Evolutionary conservation across 2,797 vertebrate genomes (phyloP), one percentile per base, ranked within the genome.

Genomic region (Tapera naevia): DNA sequence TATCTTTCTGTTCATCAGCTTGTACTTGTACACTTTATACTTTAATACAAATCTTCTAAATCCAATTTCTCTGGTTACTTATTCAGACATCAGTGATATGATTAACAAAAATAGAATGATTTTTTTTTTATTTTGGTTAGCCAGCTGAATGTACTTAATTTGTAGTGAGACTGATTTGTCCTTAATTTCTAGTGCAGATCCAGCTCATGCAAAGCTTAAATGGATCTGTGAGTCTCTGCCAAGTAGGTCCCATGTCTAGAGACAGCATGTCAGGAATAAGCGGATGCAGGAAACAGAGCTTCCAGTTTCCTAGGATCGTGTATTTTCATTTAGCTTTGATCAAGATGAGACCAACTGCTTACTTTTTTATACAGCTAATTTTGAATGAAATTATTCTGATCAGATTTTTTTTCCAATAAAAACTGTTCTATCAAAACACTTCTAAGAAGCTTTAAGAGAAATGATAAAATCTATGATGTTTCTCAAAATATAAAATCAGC

Each of bases 41-140:
- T 92, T 96, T 95, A 94, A 93, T 93, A 88, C 5, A 2, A 92
- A 65, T 53, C 45, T 88, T 94, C 88, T 91, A 91, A 95, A 96
- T 83, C 75, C 39, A 94, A 88, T 95, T 94, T 79, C 39, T 88
- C 67, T 60, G 80, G 75, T 93, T 93, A 92, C 69, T 93, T 95
- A 86, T 83, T 94, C 82, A 91, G 88, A 83, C 43, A 72, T 70
- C 62, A n/a, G 50, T 12, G 10, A 22, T 85, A 85, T 86, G 93
- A 95, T 89, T 88, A 92, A 95, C 94, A 95, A 95, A 93, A 86
- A 65, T 24, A 69, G 61, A 65, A 86, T 91, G 84, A 65, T 67
- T 10, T n/a, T 27, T 25, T 50, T 19, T 30, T 23, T 6, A 58
- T n/a, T 43, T 23, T 18, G 0, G 22, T 30, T 64, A 80, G 24